Conservation (phyloP, 2,888 invertebrate genomes). For the Eupithecia abbreviata region DNA sequence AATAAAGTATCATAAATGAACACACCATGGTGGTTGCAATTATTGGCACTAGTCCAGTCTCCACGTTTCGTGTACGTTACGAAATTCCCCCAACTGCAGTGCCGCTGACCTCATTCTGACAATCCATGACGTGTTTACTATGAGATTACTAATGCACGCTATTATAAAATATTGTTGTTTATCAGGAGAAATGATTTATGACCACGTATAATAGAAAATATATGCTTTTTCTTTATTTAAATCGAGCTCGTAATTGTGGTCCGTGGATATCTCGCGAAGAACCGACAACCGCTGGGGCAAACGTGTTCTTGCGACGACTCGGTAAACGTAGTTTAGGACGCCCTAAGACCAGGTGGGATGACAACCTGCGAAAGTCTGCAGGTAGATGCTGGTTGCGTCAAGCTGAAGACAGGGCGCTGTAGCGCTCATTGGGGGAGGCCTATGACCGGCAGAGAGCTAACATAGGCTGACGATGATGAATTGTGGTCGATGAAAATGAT, state of each 20-base stretch:
- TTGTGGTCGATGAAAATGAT: background rate
- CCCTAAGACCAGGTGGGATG: too few species aligned
- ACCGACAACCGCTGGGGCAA: too few species aligned
- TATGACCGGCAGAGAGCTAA: too few species aligned
- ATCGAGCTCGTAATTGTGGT: background rate
- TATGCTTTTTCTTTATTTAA: too few species aligned
- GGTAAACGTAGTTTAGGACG: too few species aligned
- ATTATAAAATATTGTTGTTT: constrained; percentile 40
- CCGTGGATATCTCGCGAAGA: background rate
- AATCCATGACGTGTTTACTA: constrained; percentile 51
- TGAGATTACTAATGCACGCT: constrained; percentile 41
- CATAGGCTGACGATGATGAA: background rate
- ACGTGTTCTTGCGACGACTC: too few species aligned
- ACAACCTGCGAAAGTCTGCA: too few species aligned
- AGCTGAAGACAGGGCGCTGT: too few species aligned
- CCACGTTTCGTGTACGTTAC: constrained; percentile 75
- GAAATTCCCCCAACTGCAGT: constrained; percentile 79
- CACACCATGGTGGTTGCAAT: constrained; percentile 53
- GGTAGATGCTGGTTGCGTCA: too few species aligned
- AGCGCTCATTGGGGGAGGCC: too few species aligned
- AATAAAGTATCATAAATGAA: background rate
- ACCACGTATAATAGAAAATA: too few species aligned
- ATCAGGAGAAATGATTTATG: constrained; percentile 41
- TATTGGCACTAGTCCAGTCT: constrained; percentile 68
- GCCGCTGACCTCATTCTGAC: constrained; percentile 68